These are phyloP conservation scores for Ceyx margarethae DNA, from an alignment of 2,113 vertebrate species.

Conservation along the genomic window DNA sequence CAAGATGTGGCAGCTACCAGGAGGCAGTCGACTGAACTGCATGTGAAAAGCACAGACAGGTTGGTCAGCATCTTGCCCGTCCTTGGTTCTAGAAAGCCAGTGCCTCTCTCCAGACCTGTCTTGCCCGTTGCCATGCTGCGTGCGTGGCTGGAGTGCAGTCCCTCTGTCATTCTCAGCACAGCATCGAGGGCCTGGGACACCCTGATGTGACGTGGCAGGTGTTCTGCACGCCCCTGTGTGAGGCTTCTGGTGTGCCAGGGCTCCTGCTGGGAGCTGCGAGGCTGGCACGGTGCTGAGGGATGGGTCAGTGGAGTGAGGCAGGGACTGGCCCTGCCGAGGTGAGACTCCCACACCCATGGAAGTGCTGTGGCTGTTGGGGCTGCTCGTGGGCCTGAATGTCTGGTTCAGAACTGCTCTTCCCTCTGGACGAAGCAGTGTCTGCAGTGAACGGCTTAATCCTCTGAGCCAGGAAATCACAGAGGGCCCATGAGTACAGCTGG, in stretches of 20 bases:
- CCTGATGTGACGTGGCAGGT: rapidly evolving
- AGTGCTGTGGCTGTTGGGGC: too few relatives aligned
- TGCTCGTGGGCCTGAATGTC: rapidly evolving
- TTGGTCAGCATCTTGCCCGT: rapidly evolving
- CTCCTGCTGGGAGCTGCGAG: rapidly evolving
- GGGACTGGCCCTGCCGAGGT: rapidly evolving
- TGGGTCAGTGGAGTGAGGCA: rapidly evolving
- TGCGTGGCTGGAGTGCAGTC: rapidly evolving
- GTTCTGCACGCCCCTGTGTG: not conserved
- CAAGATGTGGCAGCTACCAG: not conserved
- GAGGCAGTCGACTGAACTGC: not conserved
- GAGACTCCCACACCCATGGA: rapidly evolving
- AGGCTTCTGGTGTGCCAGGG: rapidly evolving
- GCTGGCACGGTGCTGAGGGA: rapidly evolving
- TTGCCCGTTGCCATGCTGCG: not conserved
- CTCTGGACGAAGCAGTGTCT: not conserved
- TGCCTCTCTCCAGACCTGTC: not conserved
- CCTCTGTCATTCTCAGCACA: rapidly evolving
- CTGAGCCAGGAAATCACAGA: not conserved
- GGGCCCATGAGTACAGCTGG: not conserved
- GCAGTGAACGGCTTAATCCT: not conserved
- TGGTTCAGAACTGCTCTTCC: not conserved
- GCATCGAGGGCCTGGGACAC: too few relatives aligned
- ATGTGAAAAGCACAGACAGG: not conserved
- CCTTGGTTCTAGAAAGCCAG: not conserved